Evolutionary conservation across 2,888 invertebrate genomes (phyloP).

Genomic region (Habrosyne pyritoides): DNA sequence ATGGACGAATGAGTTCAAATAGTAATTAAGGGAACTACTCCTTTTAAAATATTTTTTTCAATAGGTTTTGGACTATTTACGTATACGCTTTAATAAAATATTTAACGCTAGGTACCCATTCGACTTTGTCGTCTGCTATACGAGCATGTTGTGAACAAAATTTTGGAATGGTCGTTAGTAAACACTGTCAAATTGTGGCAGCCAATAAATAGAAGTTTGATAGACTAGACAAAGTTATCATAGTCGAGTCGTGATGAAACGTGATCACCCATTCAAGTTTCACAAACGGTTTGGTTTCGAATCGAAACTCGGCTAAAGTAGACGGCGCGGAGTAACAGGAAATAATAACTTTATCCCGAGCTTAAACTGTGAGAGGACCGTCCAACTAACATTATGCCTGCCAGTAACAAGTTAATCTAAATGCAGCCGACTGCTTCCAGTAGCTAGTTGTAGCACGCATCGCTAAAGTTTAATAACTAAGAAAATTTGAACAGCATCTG

Average conservation of each 20-base stretch:
- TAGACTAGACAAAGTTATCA: slow-evolving; percentile 66
- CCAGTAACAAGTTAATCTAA: slow-evolving; percentile 83
- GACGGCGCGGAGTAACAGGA: slow-evolving; percentile 75
- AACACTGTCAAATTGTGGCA: slow-evolving; percentile 37
- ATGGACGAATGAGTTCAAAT: slow-evolving; percentile 7
- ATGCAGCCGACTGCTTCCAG: slow-evolving; percentile 75
- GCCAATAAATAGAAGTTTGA: slow-evolving; percentile 66
- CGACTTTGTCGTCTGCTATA: too few relatives aligned
- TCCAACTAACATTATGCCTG: slow-evolving; percentile 81
- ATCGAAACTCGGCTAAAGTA: slow-evolving; percentile 78
- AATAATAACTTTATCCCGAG: slow-evolving; percentile 81
- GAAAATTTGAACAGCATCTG: slow-evolving; percentile 70
- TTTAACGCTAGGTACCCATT: too few relatives aligned
- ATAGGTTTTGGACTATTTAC: too few relatives aligned
- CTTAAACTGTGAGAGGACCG: slow-evolving; percentile 75
- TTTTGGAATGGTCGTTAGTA: too few relatives aligned
- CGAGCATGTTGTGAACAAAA: too few relatives aligned
- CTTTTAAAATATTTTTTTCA: too few relatives aligned
- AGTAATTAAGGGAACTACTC: neutral
- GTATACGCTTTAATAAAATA: too few relatives aligned
- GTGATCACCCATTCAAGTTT: slow-evolving; percentile 79
- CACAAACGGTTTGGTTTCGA: slow-evolving; percentile 70
- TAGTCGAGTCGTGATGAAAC: slow-evolving; percentile 64
- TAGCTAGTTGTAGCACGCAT: slow-evolving; percentile 72
- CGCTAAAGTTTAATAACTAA: slow-evolving; percentile 74